Evolutionary conservation across 2,888 invertebrate genomes (phyloP), one percentile per base, ranked within the genome.

Genomic region (Exephanes ischioxanthus): DNA sequence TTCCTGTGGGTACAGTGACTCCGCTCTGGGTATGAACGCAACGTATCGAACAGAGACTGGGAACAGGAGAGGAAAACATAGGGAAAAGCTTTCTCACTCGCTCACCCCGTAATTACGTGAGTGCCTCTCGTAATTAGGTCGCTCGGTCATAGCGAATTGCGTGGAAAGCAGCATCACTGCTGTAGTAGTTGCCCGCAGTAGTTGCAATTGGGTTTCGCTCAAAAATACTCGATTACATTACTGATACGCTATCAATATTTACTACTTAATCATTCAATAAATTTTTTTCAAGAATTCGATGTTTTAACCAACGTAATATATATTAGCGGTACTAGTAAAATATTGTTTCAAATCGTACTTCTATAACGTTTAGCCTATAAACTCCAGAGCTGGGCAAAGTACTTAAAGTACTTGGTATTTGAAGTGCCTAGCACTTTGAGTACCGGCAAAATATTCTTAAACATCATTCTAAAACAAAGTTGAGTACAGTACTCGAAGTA

Each of bases 81-180:
- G 37, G 67, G 16, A 58, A 58, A 58, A 26, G 67, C 22, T 45
- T 67, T 79, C 79, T 79, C 26, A 11, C 78, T 81, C 78, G 70
- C 75, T 71, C 76, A 45, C 61, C 83, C 79, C 83, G 82, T 85
- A 83, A 85, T 85, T 77, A 85, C 85, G 85, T 76, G 85, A 83
- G 83, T 85, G 80, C 80, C 78, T 77, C 77, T 76, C 72, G 84
- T 86, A 88, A 87, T 87, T 88, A 82, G 88, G 88, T 88, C 88
- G 85, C 84, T 84, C 87, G 88, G 86, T 85, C 86, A 86, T 84
- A 87, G 85, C 85, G 66, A 83, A 75, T 66, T 76, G 78, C 82
- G 76, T 79, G 78, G 75, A 82, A 79, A 82, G 70, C 77, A 83
- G 22, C 51, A 53, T 45, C 37, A 55, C 51, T 51, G 63, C 76